phyloP scores from a whole-genome alignment of 2,113 vertebrate species.

The Bombycilla garrulus region DNA sequence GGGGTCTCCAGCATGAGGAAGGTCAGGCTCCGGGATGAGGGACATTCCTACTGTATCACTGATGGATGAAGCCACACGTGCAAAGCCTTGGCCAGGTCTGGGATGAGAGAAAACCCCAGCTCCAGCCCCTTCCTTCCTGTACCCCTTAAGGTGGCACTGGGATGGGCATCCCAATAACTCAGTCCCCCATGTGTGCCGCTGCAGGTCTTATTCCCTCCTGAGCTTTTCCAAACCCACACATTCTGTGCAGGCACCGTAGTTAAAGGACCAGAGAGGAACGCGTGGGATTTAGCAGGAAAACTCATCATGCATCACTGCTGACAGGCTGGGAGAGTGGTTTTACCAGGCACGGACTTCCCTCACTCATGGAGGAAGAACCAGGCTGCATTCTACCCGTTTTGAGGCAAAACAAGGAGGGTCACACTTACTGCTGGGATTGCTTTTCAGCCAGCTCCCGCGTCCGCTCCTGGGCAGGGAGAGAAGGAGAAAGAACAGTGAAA shows the following conservation, averaged over 20 bases:
- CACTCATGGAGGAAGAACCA: background rate
- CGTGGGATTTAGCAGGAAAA: background rate
- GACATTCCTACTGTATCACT: background rate
- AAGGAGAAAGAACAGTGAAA: background rate
- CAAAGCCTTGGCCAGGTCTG: background rate
- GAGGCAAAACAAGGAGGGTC: background rate
- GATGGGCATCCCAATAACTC: too few species aligned
- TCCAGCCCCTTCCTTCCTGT: too few species aligned
- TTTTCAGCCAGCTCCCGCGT: slow-evolving; percentile 95
- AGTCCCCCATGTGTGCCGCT: too few species aligned
- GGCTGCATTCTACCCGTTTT: background rate
- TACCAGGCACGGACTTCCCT: background rate
- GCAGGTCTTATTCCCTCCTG: fast-evolving
- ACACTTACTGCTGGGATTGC: slow-evolving; percentile 94
- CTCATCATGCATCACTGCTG: fast-evolving
- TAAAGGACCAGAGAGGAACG: background rate
- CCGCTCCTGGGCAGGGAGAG: slow-evolving; percentile 83
- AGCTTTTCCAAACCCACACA: background rate
- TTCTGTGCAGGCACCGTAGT: fast-evolving
- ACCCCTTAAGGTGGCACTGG: too few species aligned
- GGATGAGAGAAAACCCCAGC: background rate
- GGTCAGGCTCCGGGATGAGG: fast-evolving
- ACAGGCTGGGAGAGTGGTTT: background rate
- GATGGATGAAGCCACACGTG: background rate
- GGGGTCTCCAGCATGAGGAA: background rate